A percentile compares a stretch with the other conserved stretches of the same genome.
These are phyloP conservation scores for Apaloderma vittatum DNA, from an alignment of 2,113 vertebrate genomes.

Conservation along the genomic window DNA sequence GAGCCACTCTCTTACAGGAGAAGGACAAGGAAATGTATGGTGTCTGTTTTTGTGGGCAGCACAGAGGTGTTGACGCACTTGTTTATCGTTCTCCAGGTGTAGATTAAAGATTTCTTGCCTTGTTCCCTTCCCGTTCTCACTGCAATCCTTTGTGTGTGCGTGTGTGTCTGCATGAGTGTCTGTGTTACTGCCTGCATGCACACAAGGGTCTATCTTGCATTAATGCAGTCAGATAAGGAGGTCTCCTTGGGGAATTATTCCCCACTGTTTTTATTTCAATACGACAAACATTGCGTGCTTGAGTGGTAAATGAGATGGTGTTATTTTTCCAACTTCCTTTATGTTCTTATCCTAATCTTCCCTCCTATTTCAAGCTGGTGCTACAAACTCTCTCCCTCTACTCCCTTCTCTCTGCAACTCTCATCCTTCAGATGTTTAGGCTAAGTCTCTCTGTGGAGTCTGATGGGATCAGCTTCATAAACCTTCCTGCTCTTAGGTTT, in stretches of 20 bases:
- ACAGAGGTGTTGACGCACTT: background rate
- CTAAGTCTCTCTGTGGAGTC: constrained; percentile 29
- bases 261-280: constrained; percentile 58
- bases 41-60: background rate
- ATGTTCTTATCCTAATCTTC: constrained; percentile 44
- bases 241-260: constrained; percentile 35
- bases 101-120: constrained; percentile 26
- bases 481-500: constrained; percentile 50
- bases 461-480: constrained; percentile 50
- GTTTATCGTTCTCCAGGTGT: background rate
- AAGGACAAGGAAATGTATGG: background rate
- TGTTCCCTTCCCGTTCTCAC: background rate
- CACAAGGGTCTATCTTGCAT: constrained; percentile 23
- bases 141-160: background rate
- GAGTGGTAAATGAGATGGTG: constrained; percentile 59
- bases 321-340: constrained; percentile 43
- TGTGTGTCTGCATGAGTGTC: background rate
- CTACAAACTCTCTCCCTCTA: constrained; percentile 5
- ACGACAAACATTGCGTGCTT: constrained; percentile 43
- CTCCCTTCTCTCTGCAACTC: background rate
- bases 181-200: background rate
- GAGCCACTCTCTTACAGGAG: background rate
- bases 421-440: constrained; percentile 65
- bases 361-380: constrained; percentile 42
- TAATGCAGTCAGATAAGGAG: constrained; percentile 60